These are phyloP conservation scores for Actenoides lindsayi DNA, from an alignment of 2,113 vertebrate genomes.

Conservation along the genomic window DNA sequence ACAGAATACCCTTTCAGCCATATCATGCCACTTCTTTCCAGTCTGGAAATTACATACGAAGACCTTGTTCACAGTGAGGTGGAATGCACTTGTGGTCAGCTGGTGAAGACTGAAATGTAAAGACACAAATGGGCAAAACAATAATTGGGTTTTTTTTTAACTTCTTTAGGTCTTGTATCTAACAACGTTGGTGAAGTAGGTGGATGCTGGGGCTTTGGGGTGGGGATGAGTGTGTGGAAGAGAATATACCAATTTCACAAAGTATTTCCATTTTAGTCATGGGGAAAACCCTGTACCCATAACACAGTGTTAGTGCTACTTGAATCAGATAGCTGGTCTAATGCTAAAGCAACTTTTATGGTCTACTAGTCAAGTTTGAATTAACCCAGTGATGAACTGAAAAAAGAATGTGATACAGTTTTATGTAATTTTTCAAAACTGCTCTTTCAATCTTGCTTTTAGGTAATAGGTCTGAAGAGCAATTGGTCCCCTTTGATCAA, in stretches of 20 bases:
- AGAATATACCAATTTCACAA: conserved; percentile 24
- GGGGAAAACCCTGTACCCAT: not conserved
- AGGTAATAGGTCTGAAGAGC: conserved; percentile 41
- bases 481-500: conserved; percentile 17
- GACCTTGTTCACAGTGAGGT: not conserved
- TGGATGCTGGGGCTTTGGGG: not conserved
- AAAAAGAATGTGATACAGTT: not conserved
- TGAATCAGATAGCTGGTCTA: conserved; percentile 4
- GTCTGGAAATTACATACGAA: not conserved
- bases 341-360: not conserved
- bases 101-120: conserved; percentile 18
- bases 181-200: conserved; percentile 39
- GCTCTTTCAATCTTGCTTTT: conserved; percentile 51
- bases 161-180: conserved; percentile 52
- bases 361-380: conserved; percentile 2
- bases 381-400: not conserved
- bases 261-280: conserved; percentile 31
- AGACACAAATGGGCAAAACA: not conserved
- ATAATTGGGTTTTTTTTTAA: conserved; percentile 8
- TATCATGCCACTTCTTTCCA: not conserved
- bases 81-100: not conserved
- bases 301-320: conserved; percentile 14
- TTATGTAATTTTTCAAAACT: conserved; percentile 4
- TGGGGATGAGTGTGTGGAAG: conserved; percentile 30
- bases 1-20: not conserved